Conservation (phyloP, 2,888 invertebrate genomes). For the Clostera curtula region DNA sequence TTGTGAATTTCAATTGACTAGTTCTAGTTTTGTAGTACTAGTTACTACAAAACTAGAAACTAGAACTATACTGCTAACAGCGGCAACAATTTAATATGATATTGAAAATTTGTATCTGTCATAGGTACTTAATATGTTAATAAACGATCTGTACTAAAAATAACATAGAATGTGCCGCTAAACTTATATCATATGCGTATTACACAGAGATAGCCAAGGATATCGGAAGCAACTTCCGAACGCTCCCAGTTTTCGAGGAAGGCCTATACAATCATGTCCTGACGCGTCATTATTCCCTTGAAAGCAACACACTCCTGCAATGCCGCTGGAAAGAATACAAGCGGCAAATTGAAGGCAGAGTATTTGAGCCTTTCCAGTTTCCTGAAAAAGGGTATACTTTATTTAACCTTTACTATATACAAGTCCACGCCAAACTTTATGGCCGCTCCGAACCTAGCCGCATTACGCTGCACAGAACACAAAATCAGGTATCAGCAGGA, state of each 20-base stretch:
- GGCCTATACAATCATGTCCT: constrained; percentile 2
- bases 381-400: background rate
- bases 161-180: too few relatives aligned
- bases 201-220: background rate
- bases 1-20: too few relatives aligned
- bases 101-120: too few relatives aligned
- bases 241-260: constrained; percentile 7
- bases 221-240: background rate
- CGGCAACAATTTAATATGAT: too few relatives aligned
- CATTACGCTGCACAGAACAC: too few relatives aligned
- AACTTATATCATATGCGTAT: background rate
- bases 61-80: too few relatives aligned
- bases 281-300: constrained; percentile 2
- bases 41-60: too few relatives aligned
- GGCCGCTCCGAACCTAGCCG: too few relatives aligned
- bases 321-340: constrained; percentile 6
- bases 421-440: constrained; percentile 5
- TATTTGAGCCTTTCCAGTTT: constrained; percentile 2
- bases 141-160: too few relatives aligned
- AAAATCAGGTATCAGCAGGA: too few relatives aligned
- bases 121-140: too few relatives aligned
- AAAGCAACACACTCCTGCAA: constrained; percentile 2
- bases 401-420: background rate
- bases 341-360: background rate
- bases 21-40: too few relatives aligned